These are phyloP conservation scores for Drosophila pseudotalamancana DNA, from an alignment of 2,888 invertebrate species.

Conservation along the genomic window DNA sequence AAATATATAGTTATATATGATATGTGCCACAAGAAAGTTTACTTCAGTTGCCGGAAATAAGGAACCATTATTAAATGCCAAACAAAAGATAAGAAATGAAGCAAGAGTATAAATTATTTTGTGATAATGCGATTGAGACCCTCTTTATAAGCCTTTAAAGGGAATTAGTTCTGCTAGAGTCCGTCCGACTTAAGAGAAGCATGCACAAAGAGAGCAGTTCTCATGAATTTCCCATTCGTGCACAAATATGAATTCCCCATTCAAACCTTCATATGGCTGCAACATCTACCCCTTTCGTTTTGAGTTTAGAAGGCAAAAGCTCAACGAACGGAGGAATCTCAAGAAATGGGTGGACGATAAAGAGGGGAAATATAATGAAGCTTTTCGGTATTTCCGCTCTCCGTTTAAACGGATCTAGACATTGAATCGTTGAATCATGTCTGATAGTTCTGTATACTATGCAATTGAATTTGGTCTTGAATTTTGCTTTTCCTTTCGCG, in stretches of 20 bases:
- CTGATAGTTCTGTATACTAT: not conserved
- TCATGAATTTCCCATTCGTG: slow-evolving; percentile 4
- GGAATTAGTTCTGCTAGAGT: slow-evolving; percentile 14
- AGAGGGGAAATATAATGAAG: not conserved
- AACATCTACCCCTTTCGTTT: slow-evolving; percentile 13
- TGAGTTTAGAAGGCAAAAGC: not conserved
- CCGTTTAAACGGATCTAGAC: slow-evolving; percentile 7
- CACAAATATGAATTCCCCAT: too few relatives aligned
- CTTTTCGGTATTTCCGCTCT: not conserved
- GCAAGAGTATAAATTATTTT: not conserved
- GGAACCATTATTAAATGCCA: too few relatives aligned
- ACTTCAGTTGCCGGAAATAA: too few relatives aligned
- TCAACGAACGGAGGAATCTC: not conserved
- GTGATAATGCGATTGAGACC: not conserved
- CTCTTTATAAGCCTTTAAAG: too few relatives aligned
- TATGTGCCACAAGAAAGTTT: too few relatives aligned
- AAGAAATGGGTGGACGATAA: not conserved
- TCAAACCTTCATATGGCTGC: too few relatives aligned
- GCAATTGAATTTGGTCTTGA: slow-evolving; percentile 26
- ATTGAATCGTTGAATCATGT: not conserved
- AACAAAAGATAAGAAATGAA: too few relatives aligned
- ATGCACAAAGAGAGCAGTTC: slow-evolving; percentile 8
- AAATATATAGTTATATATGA: too few relatives aligned
- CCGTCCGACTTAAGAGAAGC: too few relatives aligned
- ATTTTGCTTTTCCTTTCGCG: slow-evolving; percentile 17